phyloP scores from a whole-genome alignment of 2,113 vertebrate species.

The Pseudopodoces humilis region DNA sequence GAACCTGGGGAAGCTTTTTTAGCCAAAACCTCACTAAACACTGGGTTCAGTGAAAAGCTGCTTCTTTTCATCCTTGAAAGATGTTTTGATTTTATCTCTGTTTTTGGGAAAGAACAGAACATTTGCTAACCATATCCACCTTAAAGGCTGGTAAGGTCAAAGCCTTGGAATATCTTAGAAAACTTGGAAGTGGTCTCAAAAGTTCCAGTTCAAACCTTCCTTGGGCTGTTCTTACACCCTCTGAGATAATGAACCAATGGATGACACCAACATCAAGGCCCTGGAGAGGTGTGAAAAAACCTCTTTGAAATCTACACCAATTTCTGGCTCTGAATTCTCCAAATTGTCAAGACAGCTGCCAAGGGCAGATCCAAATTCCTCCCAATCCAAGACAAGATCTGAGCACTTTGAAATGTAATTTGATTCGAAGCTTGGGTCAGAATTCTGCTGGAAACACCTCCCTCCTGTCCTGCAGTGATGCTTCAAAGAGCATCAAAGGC shows the following conservation, averaged over 20 bases:
- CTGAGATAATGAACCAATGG: background rate
- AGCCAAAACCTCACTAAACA: background rate
- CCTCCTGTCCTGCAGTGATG: background rate
- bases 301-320: background rate
- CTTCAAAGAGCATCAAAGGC: background rate
- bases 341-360: background rate
- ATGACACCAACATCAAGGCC: background rate
- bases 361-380: background rate
- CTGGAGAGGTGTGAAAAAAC: background rate
- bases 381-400: background rate
- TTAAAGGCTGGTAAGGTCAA: background rate
- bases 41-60: background rate
- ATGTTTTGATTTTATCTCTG: conserved; percentile 4
- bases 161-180: background rate
- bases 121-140: background rate
- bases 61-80: background rate
- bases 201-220: background rate
- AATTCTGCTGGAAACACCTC: background rate
- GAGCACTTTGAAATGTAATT: background rate
- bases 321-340: conserved; percentile 8
- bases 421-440: background rate
- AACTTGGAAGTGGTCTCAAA: background rate
- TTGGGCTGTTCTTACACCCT: background rate
- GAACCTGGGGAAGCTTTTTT: background rate
- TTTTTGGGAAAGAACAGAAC: background rate